These are phyloP conservation scores for Formicarius rufipectus DNA, from an alignment of 2,113 vertebrate species.

Conservation along the genomic window DNA sequence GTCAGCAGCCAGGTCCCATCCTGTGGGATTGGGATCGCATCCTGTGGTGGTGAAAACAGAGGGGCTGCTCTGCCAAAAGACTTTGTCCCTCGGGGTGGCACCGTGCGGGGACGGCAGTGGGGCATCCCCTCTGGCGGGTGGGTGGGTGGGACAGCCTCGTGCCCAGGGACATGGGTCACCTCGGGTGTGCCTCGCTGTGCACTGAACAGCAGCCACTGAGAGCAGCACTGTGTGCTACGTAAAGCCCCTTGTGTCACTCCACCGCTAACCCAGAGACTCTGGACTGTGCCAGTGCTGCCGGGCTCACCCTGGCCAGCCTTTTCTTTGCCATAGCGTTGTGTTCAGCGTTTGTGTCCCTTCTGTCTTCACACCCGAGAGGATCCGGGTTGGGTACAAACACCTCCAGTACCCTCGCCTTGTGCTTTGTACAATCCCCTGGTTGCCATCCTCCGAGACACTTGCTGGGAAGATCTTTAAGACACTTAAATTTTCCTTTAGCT, in stretches of 20 bases:
- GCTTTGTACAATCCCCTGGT: slow-evolving; percentile 70
- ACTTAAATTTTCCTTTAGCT: slow-evolving; percentile 79
- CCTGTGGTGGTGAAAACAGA: not conserved
- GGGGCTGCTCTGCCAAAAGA: not conserved
- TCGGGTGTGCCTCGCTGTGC: not conserved
- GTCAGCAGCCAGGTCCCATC: not conserved
- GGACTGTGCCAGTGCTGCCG: slow-evolving; percentile 38
- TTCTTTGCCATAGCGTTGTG: slow-evolving; percentile 58
- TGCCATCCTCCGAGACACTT: slow-evolving; percentile 80
- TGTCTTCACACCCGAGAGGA: slow-evolving; percentile 67
- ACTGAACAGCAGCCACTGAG: not conserved
- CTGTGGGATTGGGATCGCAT: no score
- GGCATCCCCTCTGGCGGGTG: not conserved
- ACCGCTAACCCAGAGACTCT: not conserved
- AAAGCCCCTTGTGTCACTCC: not conserved
- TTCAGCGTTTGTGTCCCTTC: slow-evolving; percentile 67
- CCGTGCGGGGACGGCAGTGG: not conserved
- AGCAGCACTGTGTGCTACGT: not conserved
- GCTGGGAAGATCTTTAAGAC: slow-evolving; percentile 84
- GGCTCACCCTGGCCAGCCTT: slow-evolving; percentile 49
- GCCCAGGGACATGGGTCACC: not conserved
- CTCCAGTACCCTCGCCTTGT: slow-evolving; percentile 54
- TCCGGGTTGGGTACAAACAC: slow-evolving; percentile 66
- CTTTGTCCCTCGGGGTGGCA: not conserved
- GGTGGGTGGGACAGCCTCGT: not conserved